phyloP scores from a whole-genome alignment of 2,113 vertebrate species.

The Ahaetulla prasina region DNA sequence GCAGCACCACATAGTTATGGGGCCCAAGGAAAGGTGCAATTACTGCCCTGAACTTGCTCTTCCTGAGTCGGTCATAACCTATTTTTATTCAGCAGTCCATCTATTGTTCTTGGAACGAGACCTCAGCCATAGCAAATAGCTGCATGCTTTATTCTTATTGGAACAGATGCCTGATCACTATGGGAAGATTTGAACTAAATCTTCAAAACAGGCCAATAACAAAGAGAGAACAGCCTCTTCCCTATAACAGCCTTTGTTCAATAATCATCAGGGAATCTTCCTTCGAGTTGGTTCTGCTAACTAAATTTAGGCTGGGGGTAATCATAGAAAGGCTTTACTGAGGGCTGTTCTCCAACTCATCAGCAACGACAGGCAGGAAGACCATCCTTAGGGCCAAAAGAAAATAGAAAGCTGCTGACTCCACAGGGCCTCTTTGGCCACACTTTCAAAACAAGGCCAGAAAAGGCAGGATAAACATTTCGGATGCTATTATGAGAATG shows the following conservation, averaged over 20 bases:
- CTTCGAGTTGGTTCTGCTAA: not conserved
- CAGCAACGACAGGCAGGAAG: not conserved
- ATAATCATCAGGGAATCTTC: not conserved
- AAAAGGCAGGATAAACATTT: not conserved
- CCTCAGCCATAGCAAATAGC: not conserved
- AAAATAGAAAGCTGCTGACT: not conserved
- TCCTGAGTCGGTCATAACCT: not conserved
- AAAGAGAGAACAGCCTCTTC: rapidly evolving
- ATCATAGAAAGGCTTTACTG: not conserved
- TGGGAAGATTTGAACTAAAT: not conserved
- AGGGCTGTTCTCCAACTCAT: not conserved
- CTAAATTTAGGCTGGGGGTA: not conserved
- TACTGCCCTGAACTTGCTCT: not conserved
- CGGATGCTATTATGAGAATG: not conserved
- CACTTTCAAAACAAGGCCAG: not conserved
- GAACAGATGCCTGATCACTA: not conserved
- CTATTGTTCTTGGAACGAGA: not conserved
- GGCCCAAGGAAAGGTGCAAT: not conserved
- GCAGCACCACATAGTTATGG: rapidly evolving
- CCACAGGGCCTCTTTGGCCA: not conserved
- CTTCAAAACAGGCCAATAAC: not conserved
- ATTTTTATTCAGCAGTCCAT: not conserved
- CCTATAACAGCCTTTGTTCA: not conserved
- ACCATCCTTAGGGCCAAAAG: not conserved
- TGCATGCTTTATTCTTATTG: not conserved